These are phyloP conservation scores for Drosophila stalkeri DNA, from an alignment of 2,888 invertebrate species.

Conservation along the genomic window DNA sequence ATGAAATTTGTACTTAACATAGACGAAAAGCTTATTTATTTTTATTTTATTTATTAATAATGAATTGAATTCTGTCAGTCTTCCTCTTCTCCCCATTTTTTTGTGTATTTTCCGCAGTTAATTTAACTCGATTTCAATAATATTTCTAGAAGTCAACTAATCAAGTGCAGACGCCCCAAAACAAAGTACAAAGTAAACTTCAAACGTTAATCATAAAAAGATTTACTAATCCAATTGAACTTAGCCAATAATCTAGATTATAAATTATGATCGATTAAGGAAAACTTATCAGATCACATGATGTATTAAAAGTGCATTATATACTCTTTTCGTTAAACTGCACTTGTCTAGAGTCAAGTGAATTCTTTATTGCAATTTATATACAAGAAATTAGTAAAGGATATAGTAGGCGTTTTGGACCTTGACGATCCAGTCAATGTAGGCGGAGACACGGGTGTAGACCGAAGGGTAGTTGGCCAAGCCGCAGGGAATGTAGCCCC, in stretches of 20 bases:
- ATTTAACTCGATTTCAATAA: neutral
- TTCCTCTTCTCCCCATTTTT: no score
- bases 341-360: constrained; percentile 20
- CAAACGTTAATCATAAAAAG: neutral
- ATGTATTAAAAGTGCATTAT: constrained; percentile 9
- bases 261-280: neutral
- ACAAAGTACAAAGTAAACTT: neutral
- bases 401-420: constrained; percentile 71
- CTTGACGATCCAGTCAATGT: constrained; percentile 83
- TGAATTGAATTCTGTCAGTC: no score
- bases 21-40: no score
- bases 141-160: neutral
- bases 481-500: constrained; percentile 86
- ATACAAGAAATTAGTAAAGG: constrained; percentile 53
- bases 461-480: constrained; percentile 84
- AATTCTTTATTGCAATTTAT: constrained; percentile 29
- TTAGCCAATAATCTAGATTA: neutral
- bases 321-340: constrained; percentile 3
- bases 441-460: constrained; percentile 85
- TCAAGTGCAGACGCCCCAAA: neutral
- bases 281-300: constrained; percentile 4
- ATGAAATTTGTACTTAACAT: no score
- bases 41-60: no score
- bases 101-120: neutral
- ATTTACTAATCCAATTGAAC: neutral